Conservation (phyloP, 2,113 vertebrate species). For the Thryonomys swinderianus region DNA sequence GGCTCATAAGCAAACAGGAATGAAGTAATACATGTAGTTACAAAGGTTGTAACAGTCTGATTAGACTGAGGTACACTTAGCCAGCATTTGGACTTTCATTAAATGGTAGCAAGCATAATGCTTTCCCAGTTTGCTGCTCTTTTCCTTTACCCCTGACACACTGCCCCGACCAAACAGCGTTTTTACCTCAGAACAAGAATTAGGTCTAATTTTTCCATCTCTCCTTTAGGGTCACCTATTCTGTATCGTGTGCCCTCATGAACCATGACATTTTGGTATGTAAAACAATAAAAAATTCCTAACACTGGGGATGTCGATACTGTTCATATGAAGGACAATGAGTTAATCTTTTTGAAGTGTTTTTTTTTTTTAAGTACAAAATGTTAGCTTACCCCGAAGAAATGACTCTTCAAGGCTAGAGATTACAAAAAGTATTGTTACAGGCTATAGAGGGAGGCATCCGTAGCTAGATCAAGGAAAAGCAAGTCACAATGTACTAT, state of each 20-base stretch:
- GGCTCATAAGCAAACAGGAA: conserved; percentile 91
- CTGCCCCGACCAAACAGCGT: not conserved
- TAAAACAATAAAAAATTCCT: not conserved
- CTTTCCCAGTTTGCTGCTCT: not conserved
- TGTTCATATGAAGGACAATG: not conserved
- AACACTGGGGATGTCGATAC: not conserved
- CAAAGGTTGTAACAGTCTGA: conserved; percentile 93
- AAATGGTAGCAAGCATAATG: conserved; percentile 92
- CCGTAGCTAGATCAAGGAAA: not conserved
- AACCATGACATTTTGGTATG: not conserved
- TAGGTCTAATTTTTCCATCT: not conserved
- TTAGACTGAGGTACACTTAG: conserved; percentile 95
- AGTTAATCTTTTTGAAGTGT: not conserved
- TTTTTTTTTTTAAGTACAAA: conserved; percentile 12
- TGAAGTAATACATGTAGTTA: conserved; percentile 93
- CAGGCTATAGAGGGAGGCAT: not conserved
- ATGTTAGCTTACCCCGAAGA: not conserved
- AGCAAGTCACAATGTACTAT: not conserved
- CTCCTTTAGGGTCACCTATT: not conserved
- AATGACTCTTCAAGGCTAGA: not conserved
- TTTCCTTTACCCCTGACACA: not conserved
- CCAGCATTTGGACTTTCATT: conserved; percentile 91
- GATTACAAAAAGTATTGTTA: not conserved
- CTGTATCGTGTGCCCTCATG: not conserved
- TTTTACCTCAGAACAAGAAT: not conserved